phyloP scores from a whole-genome alignment of 2,888 invertebrate genomes.

The Volucella zonaria region DNA sequence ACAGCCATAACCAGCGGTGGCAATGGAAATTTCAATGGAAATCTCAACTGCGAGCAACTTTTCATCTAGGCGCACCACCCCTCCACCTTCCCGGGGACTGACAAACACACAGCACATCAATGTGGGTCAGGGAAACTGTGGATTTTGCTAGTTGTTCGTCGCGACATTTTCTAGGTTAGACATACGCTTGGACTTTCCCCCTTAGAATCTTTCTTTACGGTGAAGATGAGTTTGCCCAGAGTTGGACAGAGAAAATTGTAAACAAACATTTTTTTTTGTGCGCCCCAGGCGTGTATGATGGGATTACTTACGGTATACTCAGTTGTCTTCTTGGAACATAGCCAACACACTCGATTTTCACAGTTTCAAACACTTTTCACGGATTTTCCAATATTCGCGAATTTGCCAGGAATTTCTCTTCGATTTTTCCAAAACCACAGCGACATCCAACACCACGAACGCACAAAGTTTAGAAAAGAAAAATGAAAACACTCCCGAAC shows the following conservation, averaged over 20 bases:
- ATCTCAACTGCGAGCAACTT: neutral
- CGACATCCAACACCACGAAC: slow-evolving; percentile 30
- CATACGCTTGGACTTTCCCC: slow-evolving; percentile 13
- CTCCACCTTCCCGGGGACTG: neutral
- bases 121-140: slow-evolving; percentile 59
- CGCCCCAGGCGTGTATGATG: neutral
- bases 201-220: neutral
- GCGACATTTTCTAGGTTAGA: slow-evolving; percentile 19
- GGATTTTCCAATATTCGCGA: neutral
- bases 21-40: neutral
- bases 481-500: slow-evolving; percentile 2
- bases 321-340: neutral
- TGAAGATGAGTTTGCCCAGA: neutral
- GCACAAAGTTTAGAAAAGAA: neutral
- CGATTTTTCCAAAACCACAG: slow-evolving; percentile 1
- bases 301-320: slow-evolving; percentile 43
- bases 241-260: slow-evolving; percentile 25
- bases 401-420: slow-evolving; percentile 10
- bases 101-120: neutral
- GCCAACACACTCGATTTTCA: slow-evolving; percentile 12
- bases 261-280: slow-evolving; percentile 38
- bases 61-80: neutral
- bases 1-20: neutral
- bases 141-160: slow-evolving; percentile 47
- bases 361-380: slow-evolving; percentile 18